Conservation (phyloP, 64 coral and sea anemone genomes). For the Catalaphyllia jardinei region DNA sequence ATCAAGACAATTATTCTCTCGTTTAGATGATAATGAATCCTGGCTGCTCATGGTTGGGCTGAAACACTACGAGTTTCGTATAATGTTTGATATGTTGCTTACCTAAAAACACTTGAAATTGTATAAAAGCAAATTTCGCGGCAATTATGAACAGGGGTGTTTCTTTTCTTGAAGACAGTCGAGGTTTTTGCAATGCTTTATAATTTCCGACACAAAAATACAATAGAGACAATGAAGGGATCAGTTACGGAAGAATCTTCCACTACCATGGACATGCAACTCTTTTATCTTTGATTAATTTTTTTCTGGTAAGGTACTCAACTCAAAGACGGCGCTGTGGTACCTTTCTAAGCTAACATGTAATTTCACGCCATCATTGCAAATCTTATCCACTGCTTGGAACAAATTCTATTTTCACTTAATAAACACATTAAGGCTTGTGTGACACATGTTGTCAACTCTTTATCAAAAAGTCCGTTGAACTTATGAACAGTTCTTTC, state of each 20-base stretch:
- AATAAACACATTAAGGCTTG: constrained; percentile 74
- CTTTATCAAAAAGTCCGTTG: constrained; percentile 53
- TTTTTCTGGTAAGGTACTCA: neutral
- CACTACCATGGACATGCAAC: constrained; percentile 11
- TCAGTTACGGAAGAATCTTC: constrained; percentile 27
- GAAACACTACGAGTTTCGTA: neutral
- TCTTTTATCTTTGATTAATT: constrained; percentile 38
- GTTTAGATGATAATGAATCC: neutral
- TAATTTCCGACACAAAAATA: constrained; percentile 36
- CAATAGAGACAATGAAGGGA: constrained; percentile 17
- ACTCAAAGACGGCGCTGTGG: neutral
- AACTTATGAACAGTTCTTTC: constrained; percentile 42
- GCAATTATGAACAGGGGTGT: neutral
- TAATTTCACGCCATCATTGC: neutral
- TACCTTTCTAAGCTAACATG: neutral
- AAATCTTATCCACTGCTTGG: neutral
- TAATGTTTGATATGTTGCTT: neutral
- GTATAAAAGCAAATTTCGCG: constrained; percentile 1
- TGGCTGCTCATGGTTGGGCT: neutral
- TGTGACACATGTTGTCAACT: constrained; percentile 75
- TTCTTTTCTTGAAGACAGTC: neutral
- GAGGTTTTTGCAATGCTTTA: constrained; percentile 13
- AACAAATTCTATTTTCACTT: constrained; percentile 43
- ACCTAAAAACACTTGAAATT: constrained; percentile 1
- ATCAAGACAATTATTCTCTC: too few species aligned